Evolutionary conservation across 2,113 vertebrate species (phyloP).

Genomic region (Pachypanchax playfairii): DNA sequence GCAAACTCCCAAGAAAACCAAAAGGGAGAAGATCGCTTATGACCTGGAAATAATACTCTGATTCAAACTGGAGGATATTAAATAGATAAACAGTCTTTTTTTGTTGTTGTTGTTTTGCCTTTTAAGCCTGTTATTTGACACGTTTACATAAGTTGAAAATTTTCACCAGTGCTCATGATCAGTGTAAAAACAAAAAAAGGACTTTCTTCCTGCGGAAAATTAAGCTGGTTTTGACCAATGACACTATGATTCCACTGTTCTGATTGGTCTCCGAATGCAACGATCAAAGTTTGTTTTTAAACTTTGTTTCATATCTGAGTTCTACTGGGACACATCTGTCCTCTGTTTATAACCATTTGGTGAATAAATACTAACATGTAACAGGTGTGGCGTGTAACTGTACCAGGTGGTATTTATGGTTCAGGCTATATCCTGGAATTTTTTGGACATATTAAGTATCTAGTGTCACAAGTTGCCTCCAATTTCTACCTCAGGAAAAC

Average conservation of each 20-base stretch:
- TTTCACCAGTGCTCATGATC: too few relatives aligned
- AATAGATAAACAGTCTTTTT: too few relatives aligned
- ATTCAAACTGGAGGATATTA: too few relatives aligned
- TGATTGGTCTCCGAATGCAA: too few relatives aligned
- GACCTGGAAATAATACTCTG: conserved; percentile 58
- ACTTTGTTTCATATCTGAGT: not conserved
- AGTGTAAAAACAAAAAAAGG: too few relatives aligned
- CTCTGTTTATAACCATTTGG: not conserved
- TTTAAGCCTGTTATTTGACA: too few relatives aligned
- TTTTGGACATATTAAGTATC: not conserved
- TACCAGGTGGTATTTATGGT: conserved; percentile 4
- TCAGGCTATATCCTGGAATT: not conserved
- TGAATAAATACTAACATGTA: not conserved
- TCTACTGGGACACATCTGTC: not conserved
- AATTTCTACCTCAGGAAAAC: conserved; percentile 10
- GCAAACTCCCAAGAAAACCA: fast-evolving
- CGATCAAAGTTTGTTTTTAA: too few relatives aligned
- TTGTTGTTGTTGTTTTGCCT: too few relatives aligned
- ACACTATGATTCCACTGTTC: too few relatives aligned
- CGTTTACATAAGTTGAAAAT: not conserved
- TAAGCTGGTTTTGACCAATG: too few relatives aligned
- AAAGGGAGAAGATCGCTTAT: conserved; percentile 37
- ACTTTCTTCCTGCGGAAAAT: too few relatives aligned
- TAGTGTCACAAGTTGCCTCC: not conserved
- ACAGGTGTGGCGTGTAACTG: conserved; percentile 5